Percentiles rank a stretch among this genome's conserved stretches.
phyloP scores from a whole-genome alignment of 2,888 invertebrate genomes.

The Halictus quadricinctus region DNA sequence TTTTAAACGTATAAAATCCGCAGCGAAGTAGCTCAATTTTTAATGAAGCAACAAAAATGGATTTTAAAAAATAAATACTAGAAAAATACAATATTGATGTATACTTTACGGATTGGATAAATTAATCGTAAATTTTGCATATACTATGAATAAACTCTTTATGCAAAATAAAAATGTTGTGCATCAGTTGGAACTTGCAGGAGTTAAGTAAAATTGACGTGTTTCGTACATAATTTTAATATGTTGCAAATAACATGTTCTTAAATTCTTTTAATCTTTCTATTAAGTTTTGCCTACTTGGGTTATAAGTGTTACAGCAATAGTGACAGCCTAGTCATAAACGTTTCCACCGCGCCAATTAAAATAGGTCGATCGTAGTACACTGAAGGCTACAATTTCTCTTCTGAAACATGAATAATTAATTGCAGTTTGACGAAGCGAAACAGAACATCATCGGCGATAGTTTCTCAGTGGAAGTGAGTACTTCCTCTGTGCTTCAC shows the following conservation, averaged over 20 bases:
- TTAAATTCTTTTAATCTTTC: background rate
- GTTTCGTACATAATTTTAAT: background rate
- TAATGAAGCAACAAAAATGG: too few relatives aligned
- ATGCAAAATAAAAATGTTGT: too few relatives aligned
- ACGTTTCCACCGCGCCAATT: background rate
- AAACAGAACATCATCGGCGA: slow-evolving; percentile 54
- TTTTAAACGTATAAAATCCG: too few relatives aligned
- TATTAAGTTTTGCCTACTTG: background rate
- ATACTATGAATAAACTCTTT: background rate
- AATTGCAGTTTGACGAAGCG: slow-evolving; percentile 33
- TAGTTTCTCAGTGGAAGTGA: slow-evolving; percentile 17
- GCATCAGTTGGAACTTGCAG: background rate
- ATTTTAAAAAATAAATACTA: too few relatives aligned
- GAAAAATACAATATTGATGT: too few relatives aligned
- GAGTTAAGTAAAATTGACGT: background rate
- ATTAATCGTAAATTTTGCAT: background rate
- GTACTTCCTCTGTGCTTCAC: slow-evolving; percentile 20
- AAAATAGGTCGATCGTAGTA: background rate
- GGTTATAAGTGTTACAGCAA: background rate
- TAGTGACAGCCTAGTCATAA: background rate
- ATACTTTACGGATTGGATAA: background rate
- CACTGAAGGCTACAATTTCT: background rate
- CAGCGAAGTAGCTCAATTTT: too few relatives aligned
- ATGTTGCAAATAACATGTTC: background rate
- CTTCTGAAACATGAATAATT: slow-evolving; percentile 14